These are phyloP conservation scores for Autographa pulchrina DNA, from an alignment of 2,888 invertebrate species.

Conservation along the genomic window DNA sequence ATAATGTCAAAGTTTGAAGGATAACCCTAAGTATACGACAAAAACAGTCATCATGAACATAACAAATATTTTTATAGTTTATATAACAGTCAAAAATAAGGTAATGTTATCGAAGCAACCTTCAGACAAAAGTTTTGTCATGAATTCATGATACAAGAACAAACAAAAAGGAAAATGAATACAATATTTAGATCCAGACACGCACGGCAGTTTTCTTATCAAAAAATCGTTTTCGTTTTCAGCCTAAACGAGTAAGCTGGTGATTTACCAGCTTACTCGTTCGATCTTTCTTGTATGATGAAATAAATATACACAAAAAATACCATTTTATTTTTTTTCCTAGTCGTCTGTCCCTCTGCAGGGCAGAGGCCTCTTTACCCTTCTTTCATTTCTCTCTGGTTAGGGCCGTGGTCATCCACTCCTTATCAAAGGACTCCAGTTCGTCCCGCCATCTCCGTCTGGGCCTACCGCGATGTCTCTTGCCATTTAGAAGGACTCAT, in stretches of 20 bases:
- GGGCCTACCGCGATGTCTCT: no score
- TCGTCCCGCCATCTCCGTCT: no score
- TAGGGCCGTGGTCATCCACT: no score
- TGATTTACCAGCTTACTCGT: no score
- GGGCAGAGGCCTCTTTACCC: no score
- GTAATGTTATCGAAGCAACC: not conserved
- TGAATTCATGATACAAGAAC: not conserved
- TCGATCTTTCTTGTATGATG: no score
- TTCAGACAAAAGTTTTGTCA: not conserved
- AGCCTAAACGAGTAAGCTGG: not conserved
- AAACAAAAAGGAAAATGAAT: not conserved
- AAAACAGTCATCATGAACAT: conserved; percentile 2
- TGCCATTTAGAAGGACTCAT: no score
- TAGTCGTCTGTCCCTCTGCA: no score
- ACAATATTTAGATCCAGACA: not conserved
- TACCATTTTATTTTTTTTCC: no score
- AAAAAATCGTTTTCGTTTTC: not conserved
- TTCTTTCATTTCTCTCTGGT: no score
- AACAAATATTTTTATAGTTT: not conserved
- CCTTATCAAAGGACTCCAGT: no score
- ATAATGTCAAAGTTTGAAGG: conserved; percentile 6
- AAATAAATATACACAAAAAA: no score
- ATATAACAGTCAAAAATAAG: not conserved
- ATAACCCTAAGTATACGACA: not conserved
- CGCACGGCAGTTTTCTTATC: not conserved